Evolutionary conservation across 1,140 invertebrate genomes (phyloP), one percentile per base, ranked within the genome.

Genomic region (Caenorhabditis brenneri): DNA sequence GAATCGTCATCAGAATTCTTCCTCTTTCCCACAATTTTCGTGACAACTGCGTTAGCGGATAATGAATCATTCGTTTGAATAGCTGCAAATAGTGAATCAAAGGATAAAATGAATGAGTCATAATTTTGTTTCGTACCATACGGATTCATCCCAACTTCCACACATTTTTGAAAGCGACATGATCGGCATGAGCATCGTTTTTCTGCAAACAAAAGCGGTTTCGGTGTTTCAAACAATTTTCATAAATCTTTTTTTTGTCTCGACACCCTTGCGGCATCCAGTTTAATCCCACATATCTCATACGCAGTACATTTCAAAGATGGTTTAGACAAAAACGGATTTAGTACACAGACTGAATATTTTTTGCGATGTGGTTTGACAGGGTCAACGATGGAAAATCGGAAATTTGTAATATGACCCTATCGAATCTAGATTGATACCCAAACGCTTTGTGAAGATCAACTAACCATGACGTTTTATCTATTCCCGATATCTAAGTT

Each of bases 131-230:
- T 69, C 36, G 15, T 48, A 82, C 81, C 81, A 42, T 60, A 69
- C 10, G 81, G 81, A 74, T 83, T 86, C 84, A 86, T 86, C 24
- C 84, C 84, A 10, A 84, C 79, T 39, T 86, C 69, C 16, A 86
- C 81, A 55, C 84, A 86, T 53, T 86, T 79, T 60, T 79, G 78
- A 49, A 84, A 84, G 9, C 84, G 81, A 51, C 84, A 86, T 31
- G 84, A 58, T 79, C 82, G 46, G 39, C 84, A 86, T 9, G 81
- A 79, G 42, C 81, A 83, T 24, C 84, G 82, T 31, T 69, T 79
- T 80, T 86, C 84, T 86, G 36, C 51, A 83, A 82, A 69, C 33
- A 83, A 55, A 78, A 36, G 15, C 1, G 4, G 33, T 36, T 10
- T 65, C 10, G 22, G 6, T 51, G 49, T 51, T 51, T 58, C 29